Conservation (phyloP, 2,888 invertebrate genomes). For the Drosophila neonasuta region DNA sequence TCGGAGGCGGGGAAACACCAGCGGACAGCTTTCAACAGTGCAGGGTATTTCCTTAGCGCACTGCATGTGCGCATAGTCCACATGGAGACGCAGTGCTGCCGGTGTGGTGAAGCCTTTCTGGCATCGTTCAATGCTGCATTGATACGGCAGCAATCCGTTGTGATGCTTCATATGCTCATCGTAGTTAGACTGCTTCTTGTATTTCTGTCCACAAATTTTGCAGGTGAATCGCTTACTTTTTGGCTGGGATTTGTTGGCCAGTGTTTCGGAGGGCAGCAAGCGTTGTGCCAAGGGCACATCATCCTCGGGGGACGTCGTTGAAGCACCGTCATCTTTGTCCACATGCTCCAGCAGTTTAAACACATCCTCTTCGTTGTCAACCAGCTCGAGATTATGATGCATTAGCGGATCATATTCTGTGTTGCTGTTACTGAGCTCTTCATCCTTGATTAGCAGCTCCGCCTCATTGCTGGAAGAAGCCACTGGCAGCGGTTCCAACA, state of each 20-base stretch:
- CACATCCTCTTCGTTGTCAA: conserved; percentile 78
- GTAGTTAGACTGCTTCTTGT: conserved; percentile 72
- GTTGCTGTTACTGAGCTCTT: conserved; percentile 47
- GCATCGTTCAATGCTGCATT: conserved; percentile 74
- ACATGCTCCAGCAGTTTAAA: conserved; percentile 77
- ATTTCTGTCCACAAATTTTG: conserved; percentile 76
- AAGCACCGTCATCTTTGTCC: conserved; percentile 59
- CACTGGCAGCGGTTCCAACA: conserved; percentile 58
- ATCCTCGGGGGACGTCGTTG: conserved; percentile 50
- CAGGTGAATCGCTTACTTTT: conserved; percentile 65
- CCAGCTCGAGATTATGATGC: conserved; percentile 73
- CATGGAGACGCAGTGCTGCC: conserved; percentile 74
- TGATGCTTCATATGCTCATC: conserved; percentile 80
- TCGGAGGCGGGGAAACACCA: conserved; percentile 74
- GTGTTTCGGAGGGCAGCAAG: conserved; percentile 16
- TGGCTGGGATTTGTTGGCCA: background rate
- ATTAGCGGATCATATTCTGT: conserved; percentile 69
- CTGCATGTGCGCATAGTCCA: conserved; percentile 76
- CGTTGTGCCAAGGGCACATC: conserved; percentile 71
- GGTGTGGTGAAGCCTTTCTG: conserved; percentile 78
- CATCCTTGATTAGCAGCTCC: conserved; percentile 51
- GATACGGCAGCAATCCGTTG: conserved; percentile 77
- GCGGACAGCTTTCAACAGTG: conserved; percentile 73
- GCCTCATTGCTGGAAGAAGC: conserved; percentile 22
- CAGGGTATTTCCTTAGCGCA: conserved; percentile 68